Evolutionary conservation across 2,113 vertebrate species (phyloP).

Genomic region (Anhinga anhinga): DNA sequence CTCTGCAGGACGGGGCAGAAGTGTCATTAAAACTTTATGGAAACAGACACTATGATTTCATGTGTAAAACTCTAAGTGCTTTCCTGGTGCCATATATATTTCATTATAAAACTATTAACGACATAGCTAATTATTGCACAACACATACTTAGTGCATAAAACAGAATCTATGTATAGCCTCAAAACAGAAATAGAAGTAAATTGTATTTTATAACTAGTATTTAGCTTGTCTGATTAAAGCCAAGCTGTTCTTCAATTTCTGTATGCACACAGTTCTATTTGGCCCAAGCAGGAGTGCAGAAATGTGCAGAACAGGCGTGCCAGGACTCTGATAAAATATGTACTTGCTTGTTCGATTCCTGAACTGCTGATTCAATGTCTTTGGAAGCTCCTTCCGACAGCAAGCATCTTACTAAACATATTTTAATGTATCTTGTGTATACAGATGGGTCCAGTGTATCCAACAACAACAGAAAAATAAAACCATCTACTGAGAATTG

Average conservation of each 20-base stretch:
- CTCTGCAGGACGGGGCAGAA: not conserved
- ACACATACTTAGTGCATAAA: not conserved
- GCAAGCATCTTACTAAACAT: not conserved
- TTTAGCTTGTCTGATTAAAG: not conserved
- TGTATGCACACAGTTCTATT: not conserved
- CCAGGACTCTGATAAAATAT: not conserved
- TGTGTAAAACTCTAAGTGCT: not conserved
- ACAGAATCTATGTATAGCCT: not conserved
- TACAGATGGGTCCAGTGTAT: not conserved
- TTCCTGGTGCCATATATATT: conserved; percentile 15
- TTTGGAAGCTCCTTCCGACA: not conserved
- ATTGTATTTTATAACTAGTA: not conserved
- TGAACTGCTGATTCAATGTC: not conserved
- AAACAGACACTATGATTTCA: not conserved
- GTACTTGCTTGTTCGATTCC: not conserved
- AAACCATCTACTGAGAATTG: not conserved
- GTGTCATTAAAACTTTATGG: not conserved
- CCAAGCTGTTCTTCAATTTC: not conserved
- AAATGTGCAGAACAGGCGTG: not conserved
- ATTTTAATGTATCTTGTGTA: not conserved
- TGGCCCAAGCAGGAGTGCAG: not conserved
- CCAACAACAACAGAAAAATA: conserved; percentile 10
- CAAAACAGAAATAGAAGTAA: not conserved
- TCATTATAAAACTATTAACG: not conserved
- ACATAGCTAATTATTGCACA: not conserved